phyloP scores from a whole-genome alignment of 2,113 vertebrate species.

The Okapia johnstoni region DNA sequence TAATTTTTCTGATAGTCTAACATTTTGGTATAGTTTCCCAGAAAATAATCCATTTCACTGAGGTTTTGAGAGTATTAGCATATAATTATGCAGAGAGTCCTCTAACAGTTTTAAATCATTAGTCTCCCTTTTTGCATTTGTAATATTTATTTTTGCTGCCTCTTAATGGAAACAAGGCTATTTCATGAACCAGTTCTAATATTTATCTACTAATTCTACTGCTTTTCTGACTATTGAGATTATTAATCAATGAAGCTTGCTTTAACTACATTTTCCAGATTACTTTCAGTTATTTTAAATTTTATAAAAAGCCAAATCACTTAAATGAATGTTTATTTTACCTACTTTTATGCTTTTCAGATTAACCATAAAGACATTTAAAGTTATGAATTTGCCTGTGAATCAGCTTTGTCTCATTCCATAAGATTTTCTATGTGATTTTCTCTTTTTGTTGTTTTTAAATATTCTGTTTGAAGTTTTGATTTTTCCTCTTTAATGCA shows the following conservation, averaged over 20 bases:
- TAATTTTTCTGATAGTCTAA: background rate
- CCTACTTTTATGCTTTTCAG: background rate
- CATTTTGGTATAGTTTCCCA: background rate
- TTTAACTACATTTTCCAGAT: background rate
- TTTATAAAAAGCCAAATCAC: background rate
- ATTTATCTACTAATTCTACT: background rate
- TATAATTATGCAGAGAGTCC: background rate
- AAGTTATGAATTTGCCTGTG: conserved; percentile 16
- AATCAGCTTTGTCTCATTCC: conserved; percentile 27
- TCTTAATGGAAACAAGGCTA: background rate
- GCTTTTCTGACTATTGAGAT: background rate
- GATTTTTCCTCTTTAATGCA: background rate
- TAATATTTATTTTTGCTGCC: background rate
- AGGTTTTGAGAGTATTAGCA: background rate
- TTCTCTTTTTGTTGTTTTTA: background rate
- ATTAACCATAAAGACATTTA: background rate
- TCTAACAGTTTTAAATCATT: background rate
- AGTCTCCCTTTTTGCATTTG: background rate
- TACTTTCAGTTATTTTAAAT: background rate
- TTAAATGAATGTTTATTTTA: background rate
- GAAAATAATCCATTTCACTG: background rate
- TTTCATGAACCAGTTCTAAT: conserved; percentile 2
- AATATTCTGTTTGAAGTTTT: background rate
- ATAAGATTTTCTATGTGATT: background rate
- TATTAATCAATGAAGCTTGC: background rate